Evolutionary conservation across 1,140 invertebrate genomes (phyloP).

Genomic region (Diprion similis): DNA sequence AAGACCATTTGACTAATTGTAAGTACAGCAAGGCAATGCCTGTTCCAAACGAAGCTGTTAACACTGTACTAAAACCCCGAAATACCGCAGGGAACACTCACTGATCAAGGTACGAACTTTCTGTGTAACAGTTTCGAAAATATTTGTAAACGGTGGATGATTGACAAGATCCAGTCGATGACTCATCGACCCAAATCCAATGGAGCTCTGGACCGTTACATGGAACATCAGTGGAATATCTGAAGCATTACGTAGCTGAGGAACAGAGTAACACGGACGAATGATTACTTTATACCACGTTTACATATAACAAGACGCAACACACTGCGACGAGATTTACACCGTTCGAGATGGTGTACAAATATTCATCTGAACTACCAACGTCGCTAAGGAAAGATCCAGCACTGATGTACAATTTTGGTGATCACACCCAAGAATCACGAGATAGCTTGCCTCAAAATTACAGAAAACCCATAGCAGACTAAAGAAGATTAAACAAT

Average conservation of each 20-base stretch:
- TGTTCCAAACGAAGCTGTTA: conserved; percentile 32
- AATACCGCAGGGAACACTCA: conserved; percentile 31
- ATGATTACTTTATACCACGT: conserved; percentile 14
- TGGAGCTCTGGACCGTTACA: too few species aligned
- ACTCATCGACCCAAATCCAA: too few species aligned
- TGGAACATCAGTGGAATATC: too few species aligned
- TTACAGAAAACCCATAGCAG: neutral
- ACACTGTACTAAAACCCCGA: conserved; percentile 24
- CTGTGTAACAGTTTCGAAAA: too few species aligned
- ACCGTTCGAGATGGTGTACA: neutral
- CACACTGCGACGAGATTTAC: conserved; percentile 36
- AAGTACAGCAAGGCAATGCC: conserved; percentile 31
- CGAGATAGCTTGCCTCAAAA: neutral
- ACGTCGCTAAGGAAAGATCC: conserved; percentile 6
- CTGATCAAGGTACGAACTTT: too few species aligned
- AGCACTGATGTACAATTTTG: neutral
- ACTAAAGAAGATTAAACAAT: neutral
- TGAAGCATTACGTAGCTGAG: conserved; percentile 14
- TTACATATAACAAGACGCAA: conserved; percentile 11
- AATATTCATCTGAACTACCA: too few species aligned
- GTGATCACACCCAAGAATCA: conserved; percentile 4
- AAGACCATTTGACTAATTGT: conserved; percentile 38
- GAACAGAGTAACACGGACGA: conserved; percentile 44
- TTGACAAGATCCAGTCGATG: too few species aligned
- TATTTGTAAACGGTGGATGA: too few species aligned